Evolutionary conservation across 2,797 vertebrate species (phyloP), one percentile per base, ranked within the genome.

Genomic region (Brachyalestes nurse): DNA sequence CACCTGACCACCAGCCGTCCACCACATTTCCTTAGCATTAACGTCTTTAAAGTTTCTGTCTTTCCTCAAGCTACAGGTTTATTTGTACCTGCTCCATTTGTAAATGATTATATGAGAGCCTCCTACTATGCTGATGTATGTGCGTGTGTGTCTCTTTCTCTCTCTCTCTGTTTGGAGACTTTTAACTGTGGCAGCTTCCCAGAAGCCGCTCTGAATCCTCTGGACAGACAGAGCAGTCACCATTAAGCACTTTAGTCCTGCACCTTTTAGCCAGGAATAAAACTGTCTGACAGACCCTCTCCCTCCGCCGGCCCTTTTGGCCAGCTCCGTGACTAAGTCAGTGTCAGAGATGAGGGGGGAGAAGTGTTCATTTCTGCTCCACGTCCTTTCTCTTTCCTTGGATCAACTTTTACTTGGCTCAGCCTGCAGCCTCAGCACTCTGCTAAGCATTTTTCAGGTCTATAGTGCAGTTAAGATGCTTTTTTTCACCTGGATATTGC

Each of bases 161-260:
- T 42, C 14, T 72, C 25, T 65, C 13, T 55, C 9, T 55, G 23
- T 72, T 21, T 66, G 19, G 21, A 74, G 53, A 88, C 85, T 91
- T 90, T 91, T 91, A 91, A 83, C 82, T 82, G 88, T 93, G 92
- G 90, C 91, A 92, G 83, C 6, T 85, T 90, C 89, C 90, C 91
- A 93, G 84, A 72, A 88, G 77, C 80, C 83, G 69, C 1, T 17
- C 89, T 79, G 81, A 84, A 87, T 80, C 72, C 67, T 80, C 78
- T 85, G 88, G 91, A 92, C 88, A 91, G 88, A 90, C 89, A 86
- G 85, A 87, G 84, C 78, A 84, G 90, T 88, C 83, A 85, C 87
- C 80, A 86, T 90, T 86, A 88, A 92, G 87, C 87, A 89, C 79
- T 89, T 86, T 73, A 90, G 80, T 76, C 83, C 75, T 81, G 88